A percentile compares a stretch with the other conserved stretches of the same genome.
Conservation (phyloP, 2,888 invertebrate species). For the Diplazon laetatorius region DNA sequence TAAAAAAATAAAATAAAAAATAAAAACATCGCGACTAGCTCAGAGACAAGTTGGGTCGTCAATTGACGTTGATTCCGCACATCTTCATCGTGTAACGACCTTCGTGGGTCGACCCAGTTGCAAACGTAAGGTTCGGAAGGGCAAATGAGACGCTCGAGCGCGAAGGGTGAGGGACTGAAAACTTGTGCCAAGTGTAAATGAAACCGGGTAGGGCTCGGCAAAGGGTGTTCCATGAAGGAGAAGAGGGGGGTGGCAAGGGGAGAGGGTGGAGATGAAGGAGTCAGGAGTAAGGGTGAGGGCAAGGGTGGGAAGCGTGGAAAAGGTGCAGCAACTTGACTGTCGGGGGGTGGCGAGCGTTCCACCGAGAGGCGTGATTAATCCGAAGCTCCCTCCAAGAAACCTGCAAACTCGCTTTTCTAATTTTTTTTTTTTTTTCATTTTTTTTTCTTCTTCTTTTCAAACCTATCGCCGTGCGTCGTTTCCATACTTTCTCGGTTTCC, state of each 20-base stretch:
- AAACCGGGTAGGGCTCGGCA: too few species aligned
- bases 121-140: slow-evolving; percentile 31
- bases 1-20: neutral
- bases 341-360: slow-evolving; percentile 65
- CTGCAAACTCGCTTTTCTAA: slow-evolving; percentile 60
- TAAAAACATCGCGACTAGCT: slow-evolving; percentile 41
- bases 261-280: slow-evolving; percentile 36
- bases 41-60: slow-evolving; percentile 29
- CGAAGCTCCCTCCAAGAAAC: slow-evolving; percentile 59
- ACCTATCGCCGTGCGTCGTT: slow-evolving; percentile 12
- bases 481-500: slow-evolving; percentile 51
- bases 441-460: slow-evolving; percentile 55
- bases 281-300: slow-evolving; percentile 35
- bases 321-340: slow-evolving; percentile 50
- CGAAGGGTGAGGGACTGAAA: slow-evolving; percentile 49
- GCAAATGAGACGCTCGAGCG: slow-evolving; percentile 39
- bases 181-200: slow-evolving; percentile 71
- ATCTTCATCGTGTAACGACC: slow-evolving; percentile 33
- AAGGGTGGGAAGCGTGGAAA: slow-evolving; percentile 25
- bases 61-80: slow-evolving; percentile 10
- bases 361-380: slow-evolving; percentile 67
- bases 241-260: slow-evolving; percentile 41
- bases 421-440: too few species aligned
- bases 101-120: slow-evolving; percentile 39
- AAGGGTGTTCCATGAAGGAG: slow-evolving; percentile 50